phyloP scores from a whole-genome alignment of 2,888 invertebrate genomes.

The Galeruca laticollis region DNA sequence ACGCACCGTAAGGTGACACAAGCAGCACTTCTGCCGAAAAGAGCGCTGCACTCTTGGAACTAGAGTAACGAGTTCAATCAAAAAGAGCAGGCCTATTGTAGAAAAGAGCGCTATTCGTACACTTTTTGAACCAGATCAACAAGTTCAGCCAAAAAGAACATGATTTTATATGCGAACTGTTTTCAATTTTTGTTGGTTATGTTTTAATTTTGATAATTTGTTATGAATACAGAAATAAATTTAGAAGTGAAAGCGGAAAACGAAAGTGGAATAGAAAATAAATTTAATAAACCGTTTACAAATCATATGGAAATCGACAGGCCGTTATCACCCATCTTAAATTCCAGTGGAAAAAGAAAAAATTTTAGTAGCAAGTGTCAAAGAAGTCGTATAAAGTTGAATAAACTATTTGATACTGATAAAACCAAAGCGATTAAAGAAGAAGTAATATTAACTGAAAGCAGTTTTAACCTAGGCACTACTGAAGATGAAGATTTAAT shows the following conservation, averaged over 20 bases:
- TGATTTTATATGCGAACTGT: neutral
- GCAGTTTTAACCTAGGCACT: constrained; percentile 34
- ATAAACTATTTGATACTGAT: constrained; percentile 32
- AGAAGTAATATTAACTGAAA: constrained; percentile 33
- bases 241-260: constrained; percentile 16
- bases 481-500: constrained; percentile 40
- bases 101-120: too few species aligned
- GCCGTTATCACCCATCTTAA: constrained; percentile 57
- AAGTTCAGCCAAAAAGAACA: too few species aligned
- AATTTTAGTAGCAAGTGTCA: constrained; percentile 28
- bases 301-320: constrained; percentile 35
- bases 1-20: too few species aligned
- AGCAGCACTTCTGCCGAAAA: too few species aligned
- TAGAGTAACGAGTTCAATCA: too few species aligned
- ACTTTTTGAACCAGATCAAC: too few species aligned
- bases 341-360: constrained; percentile 45
- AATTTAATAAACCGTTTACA: constrained; percentile 15
- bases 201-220: neutral
- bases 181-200: constrained; percentile 4
- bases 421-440: constrained; percentile 6
- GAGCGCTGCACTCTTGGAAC: too few species aligned
- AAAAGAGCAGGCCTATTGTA: too few species aligned
- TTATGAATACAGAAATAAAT: constrained; percentile 5
- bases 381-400: constrained; percentile 39
- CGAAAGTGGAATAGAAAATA: constrained; percentile 34